Base-by-base conservation (phyloP, 2,797 vertebrate genomes). In the Thunnus albacares region DNA sequence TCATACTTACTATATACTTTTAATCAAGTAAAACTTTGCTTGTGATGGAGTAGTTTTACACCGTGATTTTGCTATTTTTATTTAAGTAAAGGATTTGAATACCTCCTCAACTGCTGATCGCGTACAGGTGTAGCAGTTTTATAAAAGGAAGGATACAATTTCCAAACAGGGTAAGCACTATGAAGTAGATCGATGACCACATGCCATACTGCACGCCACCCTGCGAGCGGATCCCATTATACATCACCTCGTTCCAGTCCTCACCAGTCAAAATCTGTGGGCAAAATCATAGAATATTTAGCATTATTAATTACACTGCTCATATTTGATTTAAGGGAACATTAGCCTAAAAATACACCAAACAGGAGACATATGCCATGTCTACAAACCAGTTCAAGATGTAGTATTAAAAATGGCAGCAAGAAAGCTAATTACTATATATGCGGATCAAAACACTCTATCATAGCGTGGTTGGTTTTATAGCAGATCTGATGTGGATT, bases 171-270 rank as follows among this genome's bases (percentile, higher is more conserved):
- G 98, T 99, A 79, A 99, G 97, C 80, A 99, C 95, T 43, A 99
- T 99, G 95, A 99, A 99, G 80, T 99, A 99, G 94, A 99, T 98
- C 9, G 98, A 99, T 9, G 98, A 99, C 98, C 98, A 99, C 98
- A 99, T 99, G 89, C 98, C 98, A 0, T 97, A 98, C 93, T 97
- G 97, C 78, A 99, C 98, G 0, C 98, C 98, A 28, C 98, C 98
- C 90, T 99, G 98, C 0, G 98, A 99, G 59, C 97, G 97, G 71
- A 99, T 99, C 56, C 98, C 98, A 0, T 99, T 97, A 93, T 99
- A 99, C 98, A 99, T 99, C 89, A 99, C 98, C 90, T 99, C 98
- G 0, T 99, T 99, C 98, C 98, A 99, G 94, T 99, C 98, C 90
- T 99, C 98, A 0, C 98, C 98, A 0, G 98, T 99, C 89, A 99